Percentiles rank a stretch among this genome's conserved stretches.
Conservation (phyloP, 2,888 invertebrate species). For the Prenolepis imparis region DNA sequence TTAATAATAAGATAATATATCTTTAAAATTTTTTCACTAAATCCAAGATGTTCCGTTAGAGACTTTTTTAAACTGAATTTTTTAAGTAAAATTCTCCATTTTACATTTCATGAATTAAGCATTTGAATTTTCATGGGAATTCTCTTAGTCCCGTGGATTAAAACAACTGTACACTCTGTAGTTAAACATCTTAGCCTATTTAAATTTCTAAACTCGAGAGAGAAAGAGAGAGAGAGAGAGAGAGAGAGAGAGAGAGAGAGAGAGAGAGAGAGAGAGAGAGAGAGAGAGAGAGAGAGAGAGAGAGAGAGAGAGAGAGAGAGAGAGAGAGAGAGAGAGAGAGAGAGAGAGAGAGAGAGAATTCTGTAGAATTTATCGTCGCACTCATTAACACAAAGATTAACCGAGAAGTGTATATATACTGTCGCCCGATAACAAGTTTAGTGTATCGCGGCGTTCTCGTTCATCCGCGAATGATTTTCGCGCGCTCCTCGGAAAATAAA, state of each 20-base stretch:
- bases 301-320: no score
- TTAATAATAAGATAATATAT: neutral
- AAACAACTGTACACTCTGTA: constrained; percentile 29
- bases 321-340: no score
- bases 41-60: constrained; percentile 6
- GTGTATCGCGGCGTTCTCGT: constrained; percentile 12
- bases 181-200: constrained; percentile 35
- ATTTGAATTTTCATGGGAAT: constrained; percentile 34
- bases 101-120: constrained; percentile 44
- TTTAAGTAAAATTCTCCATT: neutral
- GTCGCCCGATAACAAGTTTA: constrained; percentile 28
- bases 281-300: no score
- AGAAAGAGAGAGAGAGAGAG: neutral
- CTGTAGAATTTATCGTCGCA: constrained; percentile 6
- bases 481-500: constrained; percentile 8
- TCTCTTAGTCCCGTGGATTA: constrained; percentile 31
- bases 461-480: neutral
- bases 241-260: no score
- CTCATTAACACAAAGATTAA: neutral
- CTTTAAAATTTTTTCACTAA: neutral
- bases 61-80: constrained; percentile 30
- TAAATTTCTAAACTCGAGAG: constrained; percentile 36
- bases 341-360: constrained; percentile 8
- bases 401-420: neutral
- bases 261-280: no score